Evolutionary conservation across 2,888 invertebrate genomes (phyloP), one percentile per base, ranked within the genome.

Genomic region (Drosophila falleni): DNA sequence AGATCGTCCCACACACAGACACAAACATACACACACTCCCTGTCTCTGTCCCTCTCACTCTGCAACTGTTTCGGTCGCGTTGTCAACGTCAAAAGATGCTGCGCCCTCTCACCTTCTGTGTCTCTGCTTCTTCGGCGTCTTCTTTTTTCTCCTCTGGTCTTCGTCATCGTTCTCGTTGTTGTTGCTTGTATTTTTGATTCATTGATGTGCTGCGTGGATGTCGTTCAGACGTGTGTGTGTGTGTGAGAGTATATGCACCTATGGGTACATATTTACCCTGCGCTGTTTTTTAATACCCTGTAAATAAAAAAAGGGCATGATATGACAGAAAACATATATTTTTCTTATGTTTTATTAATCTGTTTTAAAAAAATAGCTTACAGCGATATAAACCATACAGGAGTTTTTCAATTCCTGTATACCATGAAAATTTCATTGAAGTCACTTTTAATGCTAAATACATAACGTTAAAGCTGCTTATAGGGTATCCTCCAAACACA

Each of bases 141-240:
- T 47, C 64, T 47, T 44, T 51, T 41, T 31, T 31, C 39, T 47
- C 49, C 58, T 44, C 53, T 56, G 41, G 49, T 65, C 61, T 31
- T 49, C 39, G 54, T 50, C 56, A 35, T 68, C 55, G 35, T 53
- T 29, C 29, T 61, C 63, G 53, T 29, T 66, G 47, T 46, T 56
- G 59, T 66, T 66, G 50, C 58, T 68, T 83, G 75, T 79, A 70
- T 81, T 74, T 86, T 89, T 89, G 87, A 85, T 89, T 85, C 89
- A 87, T 84, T 89, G 89, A 87, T 73, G 81, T 87, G 78, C 80
- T 87, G 87, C 89, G 83, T 73, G 89, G 74, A 82, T 84, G 80
- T 86, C 72, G 86, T 69, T 69, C 80, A 75, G 61, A 39, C 46
- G 33, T 9, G 13, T 55, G n/a, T 44, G n/a, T 44, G n/a, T 55